These are phyloP conservation scores for Chrysina gloriosa DNA, from an alignment of 2,888 invertebrate species.

Conservation along the genomic window DNA sequence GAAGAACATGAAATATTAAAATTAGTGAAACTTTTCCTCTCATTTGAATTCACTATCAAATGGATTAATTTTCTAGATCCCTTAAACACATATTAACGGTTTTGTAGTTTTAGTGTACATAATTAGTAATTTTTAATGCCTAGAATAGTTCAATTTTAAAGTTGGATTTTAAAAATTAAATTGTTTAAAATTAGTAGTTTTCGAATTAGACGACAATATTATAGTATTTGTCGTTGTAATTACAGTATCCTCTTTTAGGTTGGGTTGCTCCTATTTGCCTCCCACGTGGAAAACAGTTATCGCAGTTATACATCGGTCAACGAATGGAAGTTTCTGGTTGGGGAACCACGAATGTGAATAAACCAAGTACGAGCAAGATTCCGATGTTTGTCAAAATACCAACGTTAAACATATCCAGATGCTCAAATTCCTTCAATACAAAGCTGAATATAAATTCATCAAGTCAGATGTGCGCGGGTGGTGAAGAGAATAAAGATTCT, in stretches of 20 bases:
- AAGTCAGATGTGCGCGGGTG: slow-evolving; percentile 62
- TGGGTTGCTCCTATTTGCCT: slow-evolving; percentile 73
- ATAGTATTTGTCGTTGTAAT: too few relatives aligned
- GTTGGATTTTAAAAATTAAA: too few relatives aligned
- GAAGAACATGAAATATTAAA: too few relatives aligned
- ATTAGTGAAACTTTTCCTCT: too few relatives aligned
- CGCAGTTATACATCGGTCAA: slow-evolving; percentile 61
- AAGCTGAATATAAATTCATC: background rate
- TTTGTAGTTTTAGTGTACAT: too few relatives aligned
- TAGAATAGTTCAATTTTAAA: too few relatives aligned
- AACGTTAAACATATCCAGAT: slow-evolving; percentile 52
- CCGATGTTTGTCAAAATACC: slow-evolving; percentile 60
- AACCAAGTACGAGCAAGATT: slow-evolving; percentile 52
- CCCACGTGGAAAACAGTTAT: slow-evolving; percentile 63
- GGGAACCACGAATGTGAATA: slow-evolving; percentile 57
- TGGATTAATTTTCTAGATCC: too few relatives aligned
- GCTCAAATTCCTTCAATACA: slow-evolving; percentile 42
- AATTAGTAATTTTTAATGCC: too few relatives aligned
- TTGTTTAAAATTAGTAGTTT: too few relatives aligned
- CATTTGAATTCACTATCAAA: too few relatives aligned
- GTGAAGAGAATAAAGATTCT: slow-evolving; percentile 69
- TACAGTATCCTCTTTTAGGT: slow-evolving; percentile 57
- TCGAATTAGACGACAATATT: too few relatives aligned
- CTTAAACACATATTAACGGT: too few relatives aligned
- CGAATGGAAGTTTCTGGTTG: slow-evolving; percentile 69